Percentiles rank a stretch among this genome's conserved stretches.
These are phyloP conservation scores for Pampusana beccarii DNA, from an alignment of 2,113 vertebrate species.

Conservation along the genomic window DNA sequence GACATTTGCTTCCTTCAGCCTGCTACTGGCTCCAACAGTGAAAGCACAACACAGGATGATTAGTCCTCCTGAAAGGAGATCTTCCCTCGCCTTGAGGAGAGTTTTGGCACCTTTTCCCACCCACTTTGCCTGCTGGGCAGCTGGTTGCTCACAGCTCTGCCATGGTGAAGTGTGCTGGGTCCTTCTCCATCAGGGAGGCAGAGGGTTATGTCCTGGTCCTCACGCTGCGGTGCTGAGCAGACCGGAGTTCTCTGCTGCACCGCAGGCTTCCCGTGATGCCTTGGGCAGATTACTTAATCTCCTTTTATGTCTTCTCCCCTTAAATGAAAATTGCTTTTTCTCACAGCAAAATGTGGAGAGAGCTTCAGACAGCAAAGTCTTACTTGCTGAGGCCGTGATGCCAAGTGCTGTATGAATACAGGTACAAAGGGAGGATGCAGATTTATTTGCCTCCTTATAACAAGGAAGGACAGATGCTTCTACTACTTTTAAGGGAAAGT, in stretches of 20 bases:
- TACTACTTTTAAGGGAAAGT: not conserved
- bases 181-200: not conserved
- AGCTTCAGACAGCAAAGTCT: not conserved
- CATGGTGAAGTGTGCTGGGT: fast-evolving
- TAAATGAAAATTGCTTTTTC: not conserved
- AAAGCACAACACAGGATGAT: fast-evolving
- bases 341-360: not conserved
- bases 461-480: not conserved
- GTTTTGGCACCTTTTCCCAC: not conserved
- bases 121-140: not conserved
- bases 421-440: not conserved
- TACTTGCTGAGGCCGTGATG: not conserved
- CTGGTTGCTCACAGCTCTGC: not conserved
- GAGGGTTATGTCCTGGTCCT: not conserved
- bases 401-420: not conserved
- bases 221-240: fast-evolving
- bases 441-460: not conserved
- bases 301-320: not conserved
- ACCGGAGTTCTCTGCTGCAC: not conserved
- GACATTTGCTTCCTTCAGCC: not conserved
- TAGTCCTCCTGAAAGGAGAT: not conserved
- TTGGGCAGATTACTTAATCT: not conserved
- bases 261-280: not conserved
- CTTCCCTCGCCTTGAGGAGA: not conserved
- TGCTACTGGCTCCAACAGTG: not conserved